Evolutionary conservation across 1,140 invertebrate species (phyloP).

Genomic region (Drosophila erecta): DNA sequence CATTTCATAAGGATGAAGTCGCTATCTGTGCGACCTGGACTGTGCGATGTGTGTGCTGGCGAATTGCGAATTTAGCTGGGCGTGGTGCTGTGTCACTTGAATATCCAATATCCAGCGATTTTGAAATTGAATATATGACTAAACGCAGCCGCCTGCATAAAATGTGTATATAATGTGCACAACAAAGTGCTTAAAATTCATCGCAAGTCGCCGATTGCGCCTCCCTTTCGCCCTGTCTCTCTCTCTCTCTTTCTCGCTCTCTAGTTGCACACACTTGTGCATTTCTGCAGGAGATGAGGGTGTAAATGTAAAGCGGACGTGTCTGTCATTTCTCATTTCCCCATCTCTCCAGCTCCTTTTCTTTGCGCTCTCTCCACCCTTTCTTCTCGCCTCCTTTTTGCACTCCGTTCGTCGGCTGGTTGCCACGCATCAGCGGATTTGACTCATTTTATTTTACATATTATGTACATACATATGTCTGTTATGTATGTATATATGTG

Average conservation of each 20-base stretch:
- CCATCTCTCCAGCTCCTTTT: slow-evolving; percentile 11
- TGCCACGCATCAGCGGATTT: slow-evolving; percentile 54
- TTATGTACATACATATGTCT: background rate
- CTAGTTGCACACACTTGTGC: slow-evolving; percentile 11
- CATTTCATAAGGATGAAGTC: background rate
- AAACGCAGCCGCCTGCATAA: slow-evolving; percentile 26
- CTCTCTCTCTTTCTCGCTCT: background rate
- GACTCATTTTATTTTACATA: slow-evolving; percentile 33
- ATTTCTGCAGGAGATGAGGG: slow-evolving; percentile 53
- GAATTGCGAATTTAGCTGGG: slow-evolving; percentile 30
- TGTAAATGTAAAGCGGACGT: slow-evolving; percentile 68
- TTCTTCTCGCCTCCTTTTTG: slow-evolving; percentile 17
- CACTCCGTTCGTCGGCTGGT: slow-evolving; percentile 35
- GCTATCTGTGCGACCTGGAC: background rate
- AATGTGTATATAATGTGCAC: slow-evolving; percentile 1
- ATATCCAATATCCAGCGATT: slow-evolving; percentile 40
- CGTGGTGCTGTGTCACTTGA: slow-evolving; percentile 14
- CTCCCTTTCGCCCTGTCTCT: slow-evolving; percentile 1
- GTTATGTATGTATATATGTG: no score
- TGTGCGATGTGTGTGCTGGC: slow-evolving; percentile 1
- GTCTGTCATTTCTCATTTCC: slow-evolving; percentile 75
- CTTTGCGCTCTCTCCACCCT: slow-evolving; percentile 16
- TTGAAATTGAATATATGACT: slow-evolving; percentile 32
- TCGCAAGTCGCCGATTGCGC: slow-evolving; percentile 35
- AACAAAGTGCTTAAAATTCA: slow-evolving; percentile 61